A percentile compares a stretch with the other conserved stretches of the same genome.
phyloP scores from a whole-genome alignment of 2,113 vertebrate genomes.

The Burhinus oedicnemus region DNA sequence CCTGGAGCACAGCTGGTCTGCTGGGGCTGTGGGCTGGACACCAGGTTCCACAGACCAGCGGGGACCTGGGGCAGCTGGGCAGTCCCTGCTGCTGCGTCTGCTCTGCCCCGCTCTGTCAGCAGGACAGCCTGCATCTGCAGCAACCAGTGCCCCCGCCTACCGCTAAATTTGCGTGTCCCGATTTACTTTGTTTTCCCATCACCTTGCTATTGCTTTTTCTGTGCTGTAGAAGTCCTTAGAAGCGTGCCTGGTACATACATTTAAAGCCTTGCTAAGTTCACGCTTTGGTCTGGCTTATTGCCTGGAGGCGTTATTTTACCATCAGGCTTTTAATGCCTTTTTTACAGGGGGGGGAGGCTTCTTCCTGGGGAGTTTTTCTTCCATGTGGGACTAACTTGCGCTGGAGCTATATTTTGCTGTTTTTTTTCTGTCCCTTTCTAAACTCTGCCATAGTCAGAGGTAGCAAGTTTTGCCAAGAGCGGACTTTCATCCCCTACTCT shows the following conservation, averaged over 20 bases:
- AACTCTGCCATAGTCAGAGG: not conserved
- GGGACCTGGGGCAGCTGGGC: not conserved
- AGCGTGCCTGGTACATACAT: rapidly evolving
- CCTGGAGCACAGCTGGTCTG: not conserved
- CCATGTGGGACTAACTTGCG: not conserved
- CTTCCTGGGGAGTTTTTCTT: not conserved
- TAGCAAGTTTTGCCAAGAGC: not conserved
- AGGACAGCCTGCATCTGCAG: not conserved
- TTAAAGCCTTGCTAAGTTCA: not conserved
- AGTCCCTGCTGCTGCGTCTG: not conserved
- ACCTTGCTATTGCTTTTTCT: not conserved
- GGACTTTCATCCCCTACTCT: not conserved
- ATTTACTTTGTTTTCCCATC: not conserved
- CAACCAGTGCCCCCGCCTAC: rapidly evolving
- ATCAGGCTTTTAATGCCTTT: not conserved
- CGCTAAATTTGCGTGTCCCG: not conserved
- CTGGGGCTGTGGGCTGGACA: not conserved
- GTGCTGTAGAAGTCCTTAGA: not conserved
- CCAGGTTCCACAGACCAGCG: rapidly evolving
- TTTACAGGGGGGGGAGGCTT: not conserved
- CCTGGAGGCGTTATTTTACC: not conserved
- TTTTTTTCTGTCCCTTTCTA: not conserved
- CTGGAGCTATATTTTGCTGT: not conserved
- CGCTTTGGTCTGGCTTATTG: not conserved
- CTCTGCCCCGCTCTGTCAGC: not conserved